Percentiles rank a stretch among this genome's conserved stretches.
Evolutionary conservation across 2,797 vertebrate species (phyloP).

Genomic region (Vultur gryphus): DNA sequence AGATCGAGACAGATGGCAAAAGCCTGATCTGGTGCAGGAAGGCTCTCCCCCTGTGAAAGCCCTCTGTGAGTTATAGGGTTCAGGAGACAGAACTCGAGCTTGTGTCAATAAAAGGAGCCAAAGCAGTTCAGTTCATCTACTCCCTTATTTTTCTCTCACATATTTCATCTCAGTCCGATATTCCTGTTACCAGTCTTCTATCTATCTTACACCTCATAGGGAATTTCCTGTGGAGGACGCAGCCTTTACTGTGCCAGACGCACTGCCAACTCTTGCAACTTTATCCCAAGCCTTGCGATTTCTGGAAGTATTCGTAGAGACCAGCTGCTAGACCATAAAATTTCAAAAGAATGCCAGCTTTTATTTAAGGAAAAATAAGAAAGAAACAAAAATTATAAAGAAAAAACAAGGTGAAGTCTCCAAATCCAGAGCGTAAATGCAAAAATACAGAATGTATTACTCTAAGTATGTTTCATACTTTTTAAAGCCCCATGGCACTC

Average conservation of each 20-base stretch:
- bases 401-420: not conserved
- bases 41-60: not conserved
- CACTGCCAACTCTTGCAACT: not conserved
- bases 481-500: not conserved
- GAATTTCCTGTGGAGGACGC: not conserved
- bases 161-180: not conserved
- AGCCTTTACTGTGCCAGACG: not conserved
- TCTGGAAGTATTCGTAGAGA: not conserved
- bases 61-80: not conserved
- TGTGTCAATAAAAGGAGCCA: not conserved
- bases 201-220: not conserved
- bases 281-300: not conserved
- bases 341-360: not conserved
- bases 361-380: not conserved
- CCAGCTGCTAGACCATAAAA: not conserved
- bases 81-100: not conserved
- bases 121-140: not conserved
- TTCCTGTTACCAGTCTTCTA: not conserved
- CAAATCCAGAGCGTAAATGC: not conserved
- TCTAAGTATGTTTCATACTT: not conserved
- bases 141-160: not conserved
- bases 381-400: not conserved
- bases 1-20: conserved; percentile 6
- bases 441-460: not conserved
- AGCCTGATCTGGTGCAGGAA: not conserved